Conservation (phyloP, 2,113 vertebrate genomes). For the Ranitomeya variabilis region DNA sequence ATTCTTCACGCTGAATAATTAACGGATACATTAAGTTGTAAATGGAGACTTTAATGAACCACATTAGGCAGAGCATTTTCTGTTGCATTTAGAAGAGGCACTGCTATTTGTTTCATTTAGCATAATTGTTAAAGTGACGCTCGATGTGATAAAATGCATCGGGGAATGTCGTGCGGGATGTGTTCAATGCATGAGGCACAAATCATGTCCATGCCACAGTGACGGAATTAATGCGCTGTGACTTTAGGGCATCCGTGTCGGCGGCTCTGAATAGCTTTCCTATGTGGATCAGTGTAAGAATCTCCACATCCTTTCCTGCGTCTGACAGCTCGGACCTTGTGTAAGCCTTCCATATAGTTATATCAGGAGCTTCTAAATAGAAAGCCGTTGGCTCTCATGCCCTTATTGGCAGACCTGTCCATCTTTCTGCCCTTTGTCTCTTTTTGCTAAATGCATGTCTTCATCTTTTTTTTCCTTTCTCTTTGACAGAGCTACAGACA, state of each 20-base stretch:
- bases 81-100: constrained; percentile 29
- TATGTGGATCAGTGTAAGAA: background rate
- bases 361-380: background rate
- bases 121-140: constrained; percentile 7
- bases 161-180: background rate
- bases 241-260: background rate
- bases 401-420: background rate
- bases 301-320: background rate
- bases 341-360: background rate
- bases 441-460: background rate
- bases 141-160: constrained; percentile 3
- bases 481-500: constrained; percentile 93
- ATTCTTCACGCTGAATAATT: constrained; percentile 33
- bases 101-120: constrained; percentile 36
- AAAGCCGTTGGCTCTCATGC: background rate
- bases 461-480: background rate
- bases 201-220: background rate
- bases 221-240: background rate
- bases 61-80: constrained; percentile 9
- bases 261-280: background rate
- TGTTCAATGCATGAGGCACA: background rate
- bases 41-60: constrained; percentile 39
- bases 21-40: constrained; percentile 36
- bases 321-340: background rate
- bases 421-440: background rate